phyloP scores from a whole-genome alignment of 2,888 invertebrate genomes.

The Latheticus oryzae region DNA sequence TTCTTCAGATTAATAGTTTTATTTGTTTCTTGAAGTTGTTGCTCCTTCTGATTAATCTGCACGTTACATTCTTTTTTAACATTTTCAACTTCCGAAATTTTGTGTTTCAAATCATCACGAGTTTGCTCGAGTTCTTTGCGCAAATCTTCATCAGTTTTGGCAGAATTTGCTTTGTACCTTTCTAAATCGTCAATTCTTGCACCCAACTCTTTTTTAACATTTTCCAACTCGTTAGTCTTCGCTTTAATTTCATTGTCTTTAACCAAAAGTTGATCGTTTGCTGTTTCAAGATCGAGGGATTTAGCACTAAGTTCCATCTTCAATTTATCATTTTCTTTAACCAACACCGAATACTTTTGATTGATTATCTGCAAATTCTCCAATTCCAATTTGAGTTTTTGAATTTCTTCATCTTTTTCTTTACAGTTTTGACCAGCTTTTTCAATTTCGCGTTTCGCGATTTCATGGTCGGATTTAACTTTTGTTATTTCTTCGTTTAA shows the following conservation, averaged over 20 bases:
- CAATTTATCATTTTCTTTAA: constrained; percentile 58
- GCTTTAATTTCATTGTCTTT: constrained; percentile 54
- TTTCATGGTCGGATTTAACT: constrained; percentile 50
- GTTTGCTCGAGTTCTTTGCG: constrained; percentile 61
- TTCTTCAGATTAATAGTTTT: constrained; percentile 55
- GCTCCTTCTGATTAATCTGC: constrained; percentile 55
- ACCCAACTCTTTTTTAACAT: constrained; percentile 59
- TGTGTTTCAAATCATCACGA: constrained; percentile 59
- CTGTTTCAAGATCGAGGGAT: constrained; percentile 67
- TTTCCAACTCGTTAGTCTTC: constrained; percentile 60
- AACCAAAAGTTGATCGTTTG: constrained; percentile 47
- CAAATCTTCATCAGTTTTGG: constrained; percentile 53
- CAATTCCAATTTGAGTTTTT: constrained; percentile 54
- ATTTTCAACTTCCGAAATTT: constrained; percentile 60
- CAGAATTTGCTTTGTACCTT: constrained; percentile 59
- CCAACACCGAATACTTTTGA: constrained; percentile 41
- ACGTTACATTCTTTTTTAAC: constrained; percentile 55
- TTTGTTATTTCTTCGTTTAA: constrained; percentile 51
- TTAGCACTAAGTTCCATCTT: constrained; percentile 67
- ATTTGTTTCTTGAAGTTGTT: constrained; percentile 67
- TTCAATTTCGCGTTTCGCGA: constrained; percentile 40
- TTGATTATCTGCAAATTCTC: constrained; percentile 54
- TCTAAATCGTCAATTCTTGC: constrained; percentile 58
- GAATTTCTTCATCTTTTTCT: constrained; percentile 36
- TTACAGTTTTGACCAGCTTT: constrained; percentile 24